Conservation (phyloP, 2,888 invertebrate genomes). For the Stictocephala bisonia region DNA sequence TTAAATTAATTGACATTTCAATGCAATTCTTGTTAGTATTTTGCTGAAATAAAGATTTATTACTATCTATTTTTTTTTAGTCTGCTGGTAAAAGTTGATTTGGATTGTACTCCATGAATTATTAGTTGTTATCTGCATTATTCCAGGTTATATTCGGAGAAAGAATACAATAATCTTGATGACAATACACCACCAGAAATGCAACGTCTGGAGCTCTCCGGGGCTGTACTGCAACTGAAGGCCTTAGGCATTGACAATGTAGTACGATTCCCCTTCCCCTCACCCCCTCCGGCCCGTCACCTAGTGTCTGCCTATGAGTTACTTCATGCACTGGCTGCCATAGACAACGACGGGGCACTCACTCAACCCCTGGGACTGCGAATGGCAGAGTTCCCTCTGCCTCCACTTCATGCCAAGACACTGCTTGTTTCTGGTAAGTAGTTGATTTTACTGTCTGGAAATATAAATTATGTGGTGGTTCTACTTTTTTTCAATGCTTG, state of each 20-base stretch:
- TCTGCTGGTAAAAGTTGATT: background rate
- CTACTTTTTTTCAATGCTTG: no score
- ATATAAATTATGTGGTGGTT: no score
- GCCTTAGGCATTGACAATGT: conserved; percentile 95
- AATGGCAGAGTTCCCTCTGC: conserved; percentile 93
- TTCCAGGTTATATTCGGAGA: conserved; percentile 80
- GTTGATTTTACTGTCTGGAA: background rate
- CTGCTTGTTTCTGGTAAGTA: conserved; percentile 77
- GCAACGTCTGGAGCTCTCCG: conserved; percentile 87
- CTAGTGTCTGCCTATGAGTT: conserved; percentile 87
- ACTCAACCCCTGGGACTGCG: conserved; percentile 81
- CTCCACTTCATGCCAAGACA: conserved; percentile 88
- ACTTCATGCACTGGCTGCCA: conserved; percentile 84
- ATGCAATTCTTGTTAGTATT: no score
- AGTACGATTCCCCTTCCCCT: conserved; percentile 90
- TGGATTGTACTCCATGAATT: background rate
- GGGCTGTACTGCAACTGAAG: conserved; percentile 88
- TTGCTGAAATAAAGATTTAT: no score
- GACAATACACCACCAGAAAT: conserved; percentile 90
- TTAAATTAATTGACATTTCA: no score
- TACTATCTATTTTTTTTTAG: background rate
- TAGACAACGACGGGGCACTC: conserved; percentile 81
- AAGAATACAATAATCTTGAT: conserved; percentile 76
- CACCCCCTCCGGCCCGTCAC: conserved; percentile 91
- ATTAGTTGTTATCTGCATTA: background rate